Conservation (phyloP, 1,140 invertebrate species). For the Ridgeia piscesae region DNA sequence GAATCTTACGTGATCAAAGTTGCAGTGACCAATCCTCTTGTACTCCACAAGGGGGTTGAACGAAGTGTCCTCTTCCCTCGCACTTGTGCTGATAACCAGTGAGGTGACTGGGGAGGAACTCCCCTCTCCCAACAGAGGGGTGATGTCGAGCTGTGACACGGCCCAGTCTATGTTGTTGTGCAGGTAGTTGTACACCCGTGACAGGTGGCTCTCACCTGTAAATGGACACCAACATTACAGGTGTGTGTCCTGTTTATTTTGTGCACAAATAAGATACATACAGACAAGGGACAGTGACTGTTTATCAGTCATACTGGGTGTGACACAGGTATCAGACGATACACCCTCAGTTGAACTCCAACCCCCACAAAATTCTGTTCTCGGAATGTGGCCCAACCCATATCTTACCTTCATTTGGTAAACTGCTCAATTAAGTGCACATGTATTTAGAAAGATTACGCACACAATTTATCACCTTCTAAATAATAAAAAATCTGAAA, state of each 20-base stretch:
- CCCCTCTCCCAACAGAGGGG: background rate
- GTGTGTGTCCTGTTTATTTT: background rate
- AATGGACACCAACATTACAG: background rate
- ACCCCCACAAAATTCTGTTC: too few relatives aligned
- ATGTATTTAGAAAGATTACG: too few relatives aligned
- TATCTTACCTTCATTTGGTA: too few relatives aligned
- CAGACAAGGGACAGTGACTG: too few relatives aligned
- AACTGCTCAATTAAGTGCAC: too few relatives aligned
- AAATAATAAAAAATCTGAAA: too few relatives aligned
- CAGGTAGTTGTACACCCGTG: background rate
- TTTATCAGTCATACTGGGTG: too few relatives aligned
- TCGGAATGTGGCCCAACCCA: too few relatives aligned
- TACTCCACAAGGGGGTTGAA: background rate
- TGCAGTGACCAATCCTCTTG: background rate
- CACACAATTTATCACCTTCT: too few relatives aligned
- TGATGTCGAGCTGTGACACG: background rate
- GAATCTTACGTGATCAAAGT: background rate
- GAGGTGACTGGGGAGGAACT: background rate
- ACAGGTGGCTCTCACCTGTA: background rate
- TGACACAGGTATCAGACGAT: too few relatives aligned
- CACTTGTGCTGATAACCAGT: background rate
- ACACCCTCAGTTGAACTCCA: too few relatives aligned
- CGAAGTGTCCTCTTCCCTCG: background rate
- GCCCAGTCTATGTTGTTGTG: background rate
- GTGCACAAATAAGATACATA: too few relatives aligned